Evolutionary conservation across 2,113 vertebrate genomes (phyloP), one percentile per base, ranked within the genome.

Genomic region (Ahaetulla prasina): DNA sequence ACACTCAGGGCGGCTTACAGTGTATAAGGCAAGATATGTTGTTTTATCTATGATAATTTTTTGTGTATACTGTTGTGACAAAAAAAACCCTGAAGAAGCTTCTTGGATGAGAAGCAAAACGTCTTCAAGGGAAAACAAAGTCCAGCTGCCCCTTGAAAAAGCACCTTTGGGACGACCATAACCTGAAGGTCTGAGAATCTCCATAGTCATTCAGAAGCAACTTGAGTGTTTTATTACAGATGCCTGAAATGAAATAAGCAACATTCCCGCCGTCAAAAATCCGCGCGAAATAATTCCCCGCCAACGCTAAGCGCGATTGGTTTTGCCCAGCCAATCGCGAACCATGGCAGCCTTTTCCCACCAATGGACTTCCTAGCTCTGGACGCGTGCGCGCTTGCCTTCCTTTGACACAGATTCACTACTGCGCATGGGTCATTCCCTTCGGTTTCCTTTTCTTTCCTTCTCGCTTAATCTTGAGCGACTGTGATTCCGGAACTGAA

Each of bases 401-500:
- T 27, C 4, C 22, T 87, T 50, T 52, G 3, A 30, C 0, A 12
- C 18, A 20, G 16, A 1, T 27, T 43, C 43, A 47, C 9, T 25
- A 11, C 16, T 85, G 39, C 85, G 85, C 47, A 86, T 86, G 85
- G 5, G 85, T 12, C 12, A 14, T 30, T 49, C 12, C 45, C 25
- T 49, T 27, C 45, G 22, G 0, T 47, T 86, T 86, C 43, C 10
- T 2, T 43, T 85, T 85, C 84, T 45, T 45, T 1, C 3, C 4
- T 0, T 86, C 43, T 14, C 43, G 4, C 25, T 49, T 30, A 16
- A 16, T 43, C 74, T 43, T 35, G 9, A 43, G 35, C 35, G 3
- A 8, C 23, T 14, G 85, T 49, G 45, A 0, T 27, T 27, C 35
- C 9, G 1, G 4, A 14, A 2, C 30, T 22, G 4, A 0, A 1